A percentile compares a stretch with the other conserved stretches of the same genome.
These are phyloP conservation scores for Sycophaga agraensis DNA, from an alignment of 1,140 invertebrate genomes.

Conservation along the genomic window DNA sequence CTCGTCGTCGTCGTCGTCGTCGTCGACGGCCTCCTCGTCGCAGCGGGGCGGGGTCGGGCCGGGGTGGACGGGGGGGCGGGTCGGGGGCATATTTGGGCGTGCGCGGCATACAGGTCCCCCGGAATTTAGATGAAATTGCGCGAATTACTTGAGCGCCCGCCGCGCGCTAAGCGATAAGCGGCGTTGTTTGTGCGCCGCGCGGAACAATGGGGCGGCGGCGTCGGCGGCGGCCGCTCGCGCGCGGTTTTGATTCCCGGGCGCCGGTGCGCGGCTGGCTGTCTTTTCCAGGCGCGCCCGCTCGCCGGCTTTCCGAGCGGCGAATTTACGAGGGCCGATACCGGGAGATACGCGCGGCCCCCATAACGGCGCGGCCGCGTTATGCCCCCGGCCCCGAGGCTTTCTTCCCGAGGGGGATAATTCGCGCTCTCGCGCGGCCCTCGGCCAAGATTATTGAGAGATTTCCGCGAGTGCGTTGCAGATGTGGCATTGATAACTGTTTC, in stretches of 20 bases:
- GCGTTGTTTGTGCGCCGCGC: not conserved
- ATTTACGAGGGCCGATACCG: conserved; percentile 1
- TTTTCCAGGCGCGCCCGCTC: not conserved
- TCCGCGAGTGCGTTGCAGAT: no score
- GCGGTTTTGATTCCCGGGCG: conserved; percentile 22
- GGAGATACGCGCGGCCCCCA: not conserved
- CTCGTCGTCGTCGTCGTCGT: no score
- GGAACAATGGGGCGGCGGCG: not conserved
- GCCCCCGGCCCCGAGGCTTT: not conserved
- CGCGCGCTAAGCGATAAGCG: conserved; percentile 6
- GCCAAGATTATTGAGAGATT: no score
- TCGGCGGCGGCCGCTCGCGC: not conserved
- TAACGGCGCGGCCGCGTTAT: not conserved
- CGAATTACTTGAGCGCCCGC: conserved; percentile 50
- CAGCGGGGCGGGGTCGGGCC: not conserved
- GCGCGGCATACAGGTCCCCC: no score
- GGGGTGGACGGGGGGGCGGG: no score
- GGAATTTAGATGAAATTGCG: conserved; percentile 59
- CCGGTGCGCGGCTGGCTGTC: not conserved
- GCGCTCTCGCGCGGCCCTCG: no score
- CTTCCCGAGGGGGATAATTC: no score
- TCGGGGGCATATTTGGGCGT: conserved; percentile 35
- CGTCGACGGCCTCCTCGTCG: no score
- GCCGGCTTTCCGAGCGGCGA: no score
- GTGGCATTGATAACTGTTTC: no score